Evolutionary conservation across 2,113 vertebrate genomes (phyloP), one percentile per base, ranked within the genome.

Genomic region (Puffinus mauretanicus): DNA sequence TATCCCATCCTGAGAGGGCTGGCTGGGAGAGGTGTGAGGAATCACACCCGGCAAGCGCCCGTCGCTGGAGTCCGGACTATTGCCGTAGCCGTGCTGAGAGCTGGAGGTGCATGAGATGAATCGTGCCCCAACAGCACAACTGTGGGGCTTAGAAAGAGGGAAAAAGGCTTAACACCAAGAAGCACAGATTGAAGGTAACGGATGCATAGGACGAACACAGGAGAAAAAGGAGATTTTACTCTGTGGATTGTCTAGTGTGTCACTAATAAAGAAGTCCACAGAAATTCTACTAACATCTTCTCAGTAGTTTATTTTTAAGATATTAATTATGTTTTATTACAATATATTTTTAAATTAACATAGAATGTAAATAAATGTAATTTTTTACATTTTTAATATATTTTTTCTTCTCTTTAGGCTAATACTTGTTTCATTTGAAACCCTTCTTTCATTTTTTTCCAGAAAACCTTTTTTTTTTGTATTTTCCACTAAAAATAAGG

Each of bases 21-120:
- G 91, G 11, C 52, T 65, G 20, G 58, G 49, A 71, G 67, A 70
- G 36, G 42, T 54, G 55, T 49, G 83, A 82, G 67, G 62, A 51
- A 38, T 21, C 52, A 26, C n/a, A 17, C 4, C 38, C 1, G 6
- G 65, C 51, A 42, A 79, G 47, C 24, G 42, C 26, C 49, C 2
- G 1, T 42, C 25, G 17, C 75, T 7, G 32, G 13, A 54, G 38
- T 13, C 21, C 0, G 7, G 42, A 24, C 17, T 36, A 18, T 16
- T 49, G n/a, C 60, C 0, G 0, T 20, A 34, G 42, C 55, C 5
- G 2, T 2, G 16, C 16, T 11, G 51, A 55, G 47, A 66, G 32
- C 73, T 36, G 42, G 27, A n/a, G 36, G 17, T 27, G n/a, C 8
- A 2, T 0, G 9, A 27, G 55, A 3, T 51, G 27, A 22, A 10